Base-by-base conservation (phyloP, 2,888 invertebrate species). In the Sinotaia quadrata region DNA sequence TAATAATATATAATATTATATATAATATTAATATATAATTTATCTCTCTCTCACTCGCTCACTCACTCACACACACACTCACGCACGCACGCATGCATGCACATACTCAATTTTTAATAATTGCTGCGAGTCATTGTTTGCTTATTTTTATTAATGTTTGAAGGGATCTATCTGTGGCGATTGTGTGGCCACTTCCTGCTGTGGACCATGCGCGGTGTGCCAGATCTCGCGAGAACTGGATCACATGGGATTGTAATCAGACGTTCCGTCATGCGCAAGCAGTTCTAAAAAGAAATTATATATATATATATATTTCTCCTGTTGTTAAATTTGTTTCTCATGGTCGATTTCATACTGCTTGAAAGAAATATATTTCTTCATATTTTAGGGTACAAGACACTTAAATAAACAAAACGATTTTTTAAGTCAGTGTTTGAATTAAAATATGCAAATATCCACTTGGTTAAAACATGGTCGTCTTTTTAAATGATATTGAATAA, bases 141-240 rank as follows among this genome's bases (percentile, higher is more conserved):
- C 58, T 36, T 1, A 10, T 18, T 33, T 21, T 66, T 41, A n/a
- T n/a, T n/a, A n/a, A n/a, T n/a, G 1, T 24, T 47, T 62, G 36
- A 52, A 78, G 78, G 78, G 76, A 29, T 63, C 72, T 1, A 74
- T 76, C 27, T 69, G 65, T 18, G 52, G 66, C 41, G 78, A 78
- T 49, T 78, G 75, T 21, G 31, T 76, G 29, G 69, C 67, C 21
- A 62, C 71, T 41, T 67, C 70, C 10, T 74, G 67, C 49, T 76
- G 76, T 47, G 70, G 72, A 33, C 51, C 73, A 18, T 75, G 74
- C 52, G 71, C 67, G 12, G 56, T 72, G 4, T 75, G 75, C 56
- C 76, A 76, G 67, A 76, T 76, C 73, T 68, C 70, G 51, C 36
- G 68, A 44, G 76, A 76, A 58, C 52, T 75, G 8, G 73, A 71